Evolutionary conservation across 2,797 vertebrate species (phyloP).

Genomic region (Myotis daubentonii): DNA sequence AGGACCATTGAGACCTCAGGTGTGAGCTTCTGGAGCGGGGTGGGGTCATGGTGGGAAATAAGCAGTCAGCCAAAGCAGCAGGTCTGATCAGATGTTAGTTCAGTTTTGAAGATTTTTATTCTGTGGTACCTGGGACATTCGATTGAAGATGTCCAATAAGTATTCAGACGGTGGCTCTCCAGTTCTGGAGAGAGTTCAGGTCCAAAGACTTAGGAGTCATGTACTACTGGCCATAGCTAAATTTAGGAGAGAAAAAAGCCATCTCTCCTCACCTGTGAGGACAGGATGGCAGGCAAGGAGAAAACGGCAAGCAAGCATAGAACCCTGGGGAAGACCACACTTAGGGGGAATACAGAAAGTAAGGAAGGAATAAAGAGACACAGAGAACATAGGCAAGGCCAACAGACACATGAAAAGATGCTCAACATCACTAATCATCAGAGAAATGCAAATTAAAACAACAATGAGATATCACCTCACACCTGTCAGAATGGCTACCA

Average conservation of each 20-base stretch:
- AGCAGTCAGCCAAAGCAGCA: neutral
- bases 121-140: neutral
- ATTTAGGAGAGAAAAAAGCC: neutral
- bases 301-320: neutral
- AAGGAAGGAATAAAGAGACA: neutral
- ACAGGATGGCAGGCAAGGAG: neutral
- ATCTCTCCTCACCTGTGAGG: neutral
- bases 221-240: neutral
- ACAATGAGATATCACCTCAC: neutral
- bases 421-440: neutral
- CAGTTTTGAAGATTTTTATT: neutral
- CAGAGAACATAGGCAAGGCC: neutral
- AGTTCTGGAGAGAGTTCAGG: neutral
- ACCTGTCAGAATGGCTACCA: neutral
- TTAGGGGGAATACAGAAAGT: neutral
- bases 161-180: neutral
- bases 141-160: neutral
- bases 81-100: neutral
- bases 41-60: neutral
- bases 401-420: neutral
- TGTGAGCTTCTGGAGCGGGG: neutral
- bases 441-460: neutral
- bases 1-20: neutral
- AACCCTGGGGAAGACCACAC: neutral
- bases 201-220: neutral